phyloP scores from a whole-genome alignment of 2,797 vertebrate genomes.

The Ptychobarbus kaznakovi region DNA sequence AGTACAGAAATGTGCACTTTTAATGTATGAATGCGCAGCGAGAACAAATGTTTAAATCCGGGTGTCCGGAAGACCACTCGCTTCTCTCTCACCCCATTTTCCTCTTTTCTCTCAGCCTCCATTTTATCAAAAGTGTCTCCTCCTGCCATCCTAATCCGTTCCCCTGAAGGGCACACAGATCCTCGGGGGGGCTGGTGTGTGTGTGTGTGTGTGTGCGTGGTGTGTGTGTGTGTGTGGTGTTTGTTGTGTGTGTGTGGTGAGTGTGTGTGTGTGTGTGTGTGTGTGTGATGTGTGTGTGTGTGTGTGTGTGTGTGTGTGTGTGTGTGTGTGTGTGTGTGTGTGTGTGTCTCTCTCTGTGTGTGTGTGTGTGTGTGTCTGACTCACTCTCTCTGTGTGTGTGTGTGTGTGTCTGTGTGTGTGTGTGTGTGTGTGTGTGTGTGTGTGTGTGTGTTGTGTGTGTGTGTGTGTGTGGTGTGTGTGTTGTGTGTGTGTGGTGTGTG shows the following conservation, averaged over 20 bases:
- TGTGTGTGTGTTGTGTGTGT: too few species aligned
- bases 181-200: constrained; percentile 44
- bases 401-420: too few species aligned
- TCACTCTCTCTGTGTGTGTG: too few species aligned
- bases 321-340: too few species aligned
- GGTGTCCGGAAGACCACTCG: background rate
- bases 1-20: too few species aligned
- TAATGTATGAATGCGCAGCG: background rate
- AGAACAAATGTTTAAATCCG: background rate
- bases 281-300: too few species aligned
- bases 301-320: too few species aligned
- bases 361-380: too few species aligned
- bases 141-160: constrained; percentile 72
- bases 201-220: constrained; percentile 3
- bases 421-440: too few species aligned
- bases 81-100: background rate
- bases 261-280: background rate
- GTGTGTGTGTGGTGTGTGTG: too few species aligned
- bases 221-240: background rate
- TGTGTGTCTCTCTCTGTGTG: too few species aligned
- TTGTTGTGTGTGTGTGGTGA: background rate
- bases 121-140: constrained; percentile 47
- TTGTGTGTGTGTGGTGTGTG: too few species aligned
- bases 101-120: constrained; percentile 34
- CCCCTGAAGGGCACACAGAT: constrained; percentile 66